Evolutionary conservation across 2,888 invertebrate genomes (phyloP), one percentile per base, ranked within the genome.

Genomic region (Scaptomyza reducta): DNA sequence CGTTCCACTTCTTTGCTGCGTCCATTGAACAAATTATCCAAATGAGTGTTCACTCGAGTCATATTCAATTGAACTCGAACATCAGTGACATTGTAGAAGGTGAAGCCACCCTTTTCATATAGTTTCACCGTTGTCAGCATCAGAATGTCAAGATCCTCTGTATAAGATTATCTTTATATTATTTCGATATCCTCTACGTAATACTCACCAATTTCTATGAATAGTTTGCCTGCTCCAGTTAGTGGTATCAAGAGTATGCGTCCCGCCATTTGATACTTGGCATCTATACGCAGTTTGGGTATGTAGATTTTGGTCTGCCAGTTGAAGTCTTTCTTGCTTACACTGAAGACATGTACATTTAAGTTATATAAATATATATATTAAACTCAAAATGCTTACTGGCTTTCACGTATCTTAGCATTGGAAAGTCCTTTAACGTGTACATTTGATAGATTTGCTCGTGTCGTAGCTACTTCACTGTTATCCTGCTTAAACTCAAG

Each of bases 401-500:
- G 93, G 91, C 94, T 95, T 72, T 93, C 91, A 66, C 94, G 90
- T 55, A 95, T 93, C 87, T 93, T 92, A 13, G 94, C 93, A 55
- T 93, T 89, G 18, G 94, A 93, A 82, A 95, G 95, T 38, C 95
- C 95, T 38, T 93, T 92, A 1, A 95, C 93, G 0, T 93, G 93
- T 46, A 95, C 94, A 83, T 95, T 93, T 64, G 94, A 93, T 27
- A 95, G 92, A n/a, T 95, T 94, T 35, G 95, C 94, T 77, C 94
- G 94, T 1, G 95, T 94, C 70, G 94, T 94, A 2, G 95, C 95
- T 5, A 95, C 95, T 29, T 95, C 95, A 13, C 94, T 95, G 57
- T 94, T 94, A 50, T 95, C 95, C 92, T 95, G 95, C 55, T 95
- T 92, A 87, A 95, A 95, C 89, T 93, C 92, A 87, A 95, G 93